Evolutionary conservation across 2,888 invertebrate species (phyloP).

Genomic region (Limenitis camilla): DNA sequence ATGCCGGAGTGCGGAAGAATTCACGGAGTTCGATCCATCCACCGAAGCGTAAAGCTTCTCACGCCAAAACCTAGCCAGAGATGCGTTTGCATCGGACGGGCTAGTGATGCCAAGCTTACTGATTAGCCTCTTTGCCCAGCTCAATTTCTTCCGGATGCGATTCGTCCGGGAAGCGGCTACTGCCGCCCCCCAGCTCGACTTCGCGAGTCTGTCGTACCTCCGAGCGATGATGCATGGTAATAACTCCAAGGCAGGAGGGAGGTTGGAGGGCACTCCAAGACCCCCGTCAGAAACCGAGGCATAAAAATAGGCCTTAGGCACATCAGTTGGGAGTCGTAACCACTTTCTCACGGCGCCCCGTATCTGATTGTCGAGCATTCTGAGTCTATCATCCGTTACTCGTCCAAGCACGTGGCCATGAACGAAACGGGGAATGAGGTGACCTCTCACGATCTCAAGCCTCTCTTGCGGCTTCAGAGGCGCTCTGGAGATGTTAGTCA

Average conservation of each 20-base stretch:
- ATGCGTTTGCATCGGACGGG: background rate
- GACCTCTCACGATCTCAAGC: constrained; percentile 34
- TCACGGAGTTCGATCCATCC: too few species aligned
- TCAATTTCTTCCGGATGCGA: too few species aligned
- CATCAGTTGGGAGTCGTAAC: constrained; percentile 33
- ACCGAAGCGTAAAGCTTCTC: too few species aligned
- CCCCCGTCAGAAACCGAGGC: constrained; percentile 28
- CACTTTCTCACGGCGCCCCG: constrained; percentile 29
- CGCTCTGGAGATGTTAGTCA: constrained; percentile 31
- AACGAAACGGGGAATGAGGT: constrained; percentile 41
- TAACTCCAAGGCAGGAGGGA: constrained; percentile 28
- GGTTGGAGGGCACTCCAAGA: constrained; percentile 30
- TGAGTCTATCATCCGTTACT: constrained; percentile 27
- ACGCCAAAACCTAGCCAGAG: too few species aligned
- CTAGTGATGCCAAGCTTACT: background rate
- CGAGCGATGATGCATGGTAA: too few species aligned
- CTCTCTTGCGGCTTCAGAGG: constrained; percentile 47
- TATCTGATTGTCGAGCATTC: constrained; percentile 34
- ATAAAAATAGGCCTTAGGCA: constrained; percentile 35
- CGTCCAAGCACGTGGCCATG: constrained; percentile 38
- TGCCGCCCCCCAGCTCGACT: too few species aligned
- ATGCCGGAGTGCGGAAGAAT: too few species aligned
- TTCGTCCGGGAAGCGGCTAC: too few species aligned
- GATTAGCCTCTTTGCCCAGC: background rate
- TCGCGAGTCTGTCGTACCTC: too few species aligned